Evolutionary conservation across 2,113 vertebrate genomes (phyloP).

Genomic region (Oncorhynchus keta): DNA sequence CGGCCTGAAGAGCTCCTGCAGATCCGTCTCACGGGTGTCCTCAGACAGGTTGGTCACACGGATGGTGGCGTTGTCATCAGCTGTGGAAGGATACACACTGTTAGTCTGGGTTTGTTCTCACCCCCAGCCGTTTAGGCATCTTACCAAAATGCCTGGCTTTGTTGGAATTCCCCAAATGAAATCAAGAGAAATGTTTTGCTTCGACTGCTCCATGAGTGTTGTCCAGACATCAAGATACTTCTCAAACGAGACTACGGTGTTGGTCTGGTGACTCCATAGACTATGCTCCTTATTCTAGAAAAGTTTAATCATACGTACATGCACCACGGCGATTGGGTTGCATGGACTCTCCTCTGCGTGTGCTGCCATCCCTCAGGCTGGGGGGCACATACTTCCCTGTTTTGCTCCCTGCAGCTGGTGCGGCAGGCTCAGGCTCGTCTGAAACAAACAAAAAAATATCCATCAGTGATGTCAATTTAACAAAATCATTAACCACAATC

Average conservation of each 20-base stretch:
- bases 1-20: slow-evolving; percentile 96
- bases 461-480: not conserved
- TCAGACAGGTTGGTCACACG: slow-evolving; percentile 96
- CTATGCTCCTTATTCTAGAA: too few relatives aligned
- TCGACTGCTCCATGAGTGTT: too few relatives aligned
- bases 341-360: slow-evolving; percentile 91
- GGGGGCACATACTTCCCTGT: slow-evolving; percentile 93
- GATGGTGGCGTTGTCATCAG: slow-evolving; percentile 95
- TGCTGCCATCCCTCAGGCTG: slow-evolving; percentile 86
- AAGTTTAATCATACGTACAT: not conserved
- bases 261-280: not conserved
- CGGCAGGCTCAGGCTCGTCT: slow-evolving; percentile 84
- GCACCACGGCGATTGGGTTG: slow-evolving; percentile 91
- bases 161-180: too few relatives aligned
- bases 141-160: too few relatives aligned
- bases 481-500: not conserved
- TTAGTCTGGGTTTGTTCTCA: too few relatives aligned
- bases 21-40: slow-evolving; percentile 94
- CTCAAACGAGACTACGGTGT: not conserved
- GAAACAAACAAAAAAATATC: not conserved
- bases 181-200: too few relatives aligned
- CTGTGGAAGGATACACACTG: slow-evolving; percentile 52
- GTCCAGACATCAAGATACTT: not conserved
- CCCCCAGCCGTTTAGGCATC: too few relatives aligned
- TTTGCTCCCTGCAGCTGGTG: slow-evolving; percentile 83